Conservation (phyloP, 2,113 vertebrate genomes). For the Carassius auratus region DNA sequence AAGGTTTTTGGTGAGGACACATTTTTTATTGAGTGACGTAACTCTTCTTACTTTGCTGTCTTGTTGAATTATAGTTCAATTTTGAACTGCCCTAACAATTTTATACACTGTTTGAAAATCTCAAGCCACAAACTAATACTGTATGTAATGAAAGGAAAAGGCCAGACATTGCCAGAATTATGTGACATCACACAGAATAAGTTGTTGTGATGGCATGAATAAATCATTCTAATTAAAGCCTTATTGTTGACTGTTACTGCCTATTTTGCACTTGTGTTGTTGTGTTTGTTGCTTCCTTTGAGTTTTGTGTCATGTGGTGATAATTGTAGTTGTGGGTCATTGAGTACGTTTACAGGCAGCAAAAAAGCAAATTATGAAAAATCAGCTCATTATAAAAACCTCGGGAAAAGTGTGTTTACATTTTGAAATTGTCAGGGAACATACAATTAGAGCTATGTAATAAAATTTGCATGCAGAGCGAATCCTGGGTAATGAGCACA, state of each 20-base stretch:
- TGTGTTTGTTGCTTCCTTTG: no score
- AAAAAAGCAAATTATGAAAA: no score
- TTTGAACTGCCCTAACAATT: not conserved
- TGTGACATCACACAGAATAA: not conserved
- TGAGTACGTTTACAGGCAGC: no score
- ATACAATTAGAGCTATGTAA: no score
- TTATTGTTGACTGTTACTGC: not conserved
- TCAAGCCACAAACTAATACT: not conserved
- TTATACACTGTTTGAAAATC: not conserved
- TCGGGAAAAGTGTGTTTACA: no score
- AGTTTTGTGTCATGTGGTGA: no score
- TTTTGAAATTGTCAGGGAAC: no score
- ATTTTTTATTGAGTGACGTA: not conserved
- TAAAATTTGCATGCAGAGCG: no score
- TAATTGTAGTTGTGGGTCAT: no score
- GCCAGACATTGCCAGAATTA: no score
- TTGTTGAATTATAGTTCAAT: not conserved
- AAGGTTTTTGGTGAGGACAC: conserved; percentile 93
- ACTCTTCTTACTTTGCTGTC: not conserved
- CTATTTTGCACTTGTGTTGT: not conserved
- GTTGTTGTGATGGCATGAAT: not conserved
- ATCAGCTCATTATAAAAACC: no score
- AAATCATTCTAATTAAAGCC: not conserved
- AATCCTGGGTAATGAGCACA: no score
- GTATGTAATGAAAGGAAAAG: not conserved